Conservation (phyloP, 2,888 invertebrate genomes). For the Thera obeliscata region DNA sequence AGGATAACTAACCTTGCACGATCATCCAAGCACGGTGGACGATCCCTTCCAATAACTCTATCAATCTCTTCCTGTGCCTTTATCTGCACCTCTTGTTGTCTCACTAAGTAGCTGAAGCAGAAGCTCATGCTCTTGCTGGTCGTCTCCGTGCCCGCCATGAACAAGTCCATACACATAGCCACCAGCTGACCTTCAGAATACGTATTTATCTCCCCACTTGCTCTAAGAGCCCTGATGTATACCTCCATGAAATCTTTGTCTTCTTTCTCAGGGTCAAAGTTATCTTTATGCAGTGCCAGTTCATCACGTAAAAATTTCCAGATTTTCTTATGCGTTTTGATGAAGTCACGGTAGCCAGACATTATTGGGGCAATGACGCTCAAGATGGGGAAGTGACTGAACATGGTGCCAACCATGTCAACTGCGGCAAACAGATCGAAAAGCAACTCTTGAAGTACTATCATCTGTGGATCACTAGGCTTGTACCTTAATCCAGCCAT, state of each 20-base stretch:
- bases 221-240: conserved; percentile 88
- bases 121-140: conserved; percentile 92
- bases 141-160: conserved; percentile 94
- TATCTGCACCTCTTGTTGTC: conserved; percentile 88
- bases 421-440: conserved; percentile 89
- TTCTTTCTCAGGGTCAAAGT: conserved; percentile 82
- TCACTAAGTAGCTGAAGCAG: conserved; percentile 89
- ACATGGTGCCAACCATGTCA: conserved; percentile 92
- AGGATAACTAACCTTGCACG: conserved; percentile 84
- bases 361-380: conserved; percentile 88
- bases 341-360: conserved; percentile 90
- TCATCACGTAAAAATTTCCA: conserved; percentile 90
- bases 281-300: conserved; percentile 88
- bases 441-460: conserved; percentile 87
- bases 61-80: conserved; percentile 92
- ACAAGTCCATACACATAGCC: conserved; percentile 93
- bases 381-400: conserved; percentile 91
- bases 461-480: conserved; percentile 88
- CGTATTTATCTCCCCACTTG: conserved; percentile 81
- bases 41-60: conserved; percentile 87
- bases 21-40: conserved; percentile 88
- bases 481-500: conserved; percentile 91
- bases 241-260: conserved; percentile 93
- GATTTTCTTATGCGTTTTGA: conserved; percentile 88
- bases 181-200: conserved; percentile 90